phyloP scores from a whole-genome alignment of 2,888 invertebrate species.

The Quadroppia sp. region DNA sequence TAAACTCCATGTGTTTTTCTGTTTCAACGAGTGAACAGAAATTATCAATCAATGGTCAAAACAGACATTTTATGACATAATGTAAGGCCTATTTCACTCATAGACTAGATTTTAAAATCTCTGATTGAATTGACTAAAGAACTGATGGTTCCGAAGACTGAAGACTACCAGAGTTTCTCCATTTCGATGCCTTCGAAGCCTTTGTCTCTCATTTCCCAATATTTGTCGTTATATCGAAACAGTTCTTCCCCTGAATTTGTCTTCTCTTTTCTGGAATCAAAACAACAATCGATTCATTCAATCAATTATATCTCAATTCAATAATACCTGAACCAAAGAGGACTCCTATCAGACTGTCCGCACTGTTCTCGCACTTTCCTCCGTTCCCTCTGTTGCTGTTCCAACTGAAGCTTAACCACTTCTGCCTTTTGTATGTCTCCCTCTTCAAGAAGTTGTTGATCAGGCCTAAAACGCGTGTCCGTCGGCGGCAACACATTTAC shows the following conservation, averaged over 20 bases:
- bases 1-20: no score
- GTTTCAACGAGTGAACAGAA: no score
- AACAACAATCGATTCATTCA: neutral
- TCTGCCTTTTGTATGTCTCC: constrained; percentile 70
- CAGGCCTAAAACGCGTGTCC: constrained; percentile 72
- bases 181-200: constrained; percentile 37
- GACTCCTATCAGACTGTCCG: constrained; percentile 53
- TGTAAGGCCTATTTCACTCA: constrained; percentile 30
- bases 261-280: constrained; percentile 52
- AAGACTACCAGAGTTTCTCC: constrained; percentile 39
- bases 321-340: constrained; percentile 63
- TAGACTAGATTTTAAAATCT: constrained; percentile 31
- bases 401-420: constrained; percentile 65
- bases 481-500: constrained; percentile 65
- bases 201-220: constrained; percentile 64
- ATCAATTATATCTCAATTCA: neutral
- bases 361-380: constrained; percentile 62
- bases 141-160: neutral
- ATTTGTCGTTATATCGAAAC: constrained; percentile 69
- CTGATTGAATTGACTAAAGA: neutral
- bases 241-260: constrained; percentile 59
- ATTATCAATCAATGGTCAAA: no score
- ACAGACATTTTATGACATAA: neutral
- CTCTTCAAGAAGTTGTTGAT: constrained; percentile 69
- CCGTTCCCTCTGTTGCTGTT: constrained; percentile 69